phyloP scores from a whole-genome alignment of 2,113 vertebrate genomes.

The Elachura formosa region DNA sequence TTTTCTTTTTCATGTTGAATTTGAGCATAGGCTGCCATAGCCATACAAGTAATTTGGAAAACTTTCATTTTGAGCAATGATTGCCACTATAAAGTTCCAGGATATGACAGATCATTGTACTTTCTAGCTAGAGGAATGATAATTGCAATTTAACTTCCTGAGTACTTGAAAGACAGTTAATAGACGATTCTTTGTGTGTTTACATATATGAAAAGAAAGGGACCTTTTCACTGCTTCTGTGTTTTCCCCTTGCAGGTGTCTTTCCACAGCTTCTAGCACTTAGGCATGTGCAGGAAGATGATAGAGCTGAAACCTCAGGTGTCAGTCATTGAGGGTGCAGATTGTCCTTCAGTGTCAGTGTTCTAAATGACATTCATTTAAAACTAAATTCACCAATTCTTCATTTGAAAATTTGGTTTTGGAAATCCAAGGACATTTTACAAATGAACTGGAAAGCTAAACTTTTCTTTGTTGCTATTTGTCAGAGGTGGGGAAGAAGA shows the following conservation, averaged over 20 bases:
- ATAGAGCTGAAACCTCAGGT: background rate
- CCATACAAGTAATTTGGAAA: background rate
- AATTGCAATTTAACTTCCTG: background rate
- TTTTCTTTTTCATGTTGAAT: background rate
- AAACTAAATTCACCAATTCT: background rate
- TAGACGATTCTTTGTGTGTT: background rate
- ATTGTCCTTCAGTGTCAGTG: background rate
- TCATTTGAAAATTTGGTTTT: background rate
- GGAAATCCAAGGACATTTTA: background rate
- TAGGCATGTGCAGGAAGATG: background rate
- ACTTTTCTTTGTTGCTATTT: background rate
- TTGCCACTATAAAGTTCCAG: background rate
- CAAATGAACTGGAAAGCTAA: background rate
- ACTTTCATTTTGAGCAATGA: background rate
- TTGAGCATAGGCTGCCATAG: background rate
- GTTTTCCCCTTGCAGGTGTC: background rate
- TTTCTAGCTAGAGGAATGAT: background rate
- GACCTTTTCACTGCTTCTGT: background rate
- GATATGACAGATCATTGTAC: background rate
- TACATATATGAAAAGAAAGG: background rate
- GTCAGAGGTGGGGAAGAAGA: background rate
- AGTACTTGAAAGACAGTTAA: conserved; percentile 23
- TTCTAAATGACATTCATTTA: background rate
- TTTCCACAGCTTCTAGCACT: background rate
- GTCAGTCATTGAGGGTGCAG: background rate